Conservation (phyloP, 2,113 vertebrate species). For the Ailurus styani region DNA sequence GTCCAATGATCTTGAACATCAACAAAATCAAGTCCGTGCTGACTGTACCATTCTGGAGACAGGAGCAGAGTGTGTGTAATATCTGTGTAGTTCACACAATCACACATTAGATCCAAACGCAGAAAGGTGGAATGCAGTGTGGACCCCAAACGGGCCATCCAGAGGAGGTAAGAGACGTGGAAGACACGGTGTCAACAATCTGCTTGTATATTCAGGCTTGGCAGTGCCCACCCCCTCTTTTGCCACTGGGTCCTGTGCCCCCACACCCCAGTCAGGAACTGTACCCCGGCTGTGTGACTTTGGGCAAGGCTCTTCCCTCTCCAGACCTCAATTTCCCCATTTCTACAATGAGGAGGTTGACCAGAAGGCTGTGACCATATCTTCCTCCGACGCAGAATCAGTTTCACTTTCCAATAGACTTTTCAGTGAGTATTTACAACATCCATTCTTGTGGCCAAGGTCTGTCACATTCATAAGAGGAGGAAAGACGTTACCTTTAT, state of each 20-base stretch:
- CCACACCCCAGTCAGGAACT: too few relatives aligned
- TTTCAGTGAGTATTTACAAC: not conserved
- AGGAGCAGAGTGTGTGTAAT: too few relatives aligned
- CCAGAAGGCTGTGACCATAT: not conserved
- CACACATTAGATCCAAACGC: not conserved
- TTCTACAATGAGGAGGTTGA: not conserved
- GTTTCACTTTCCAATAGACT: not conserved
- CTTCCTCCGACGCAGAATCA: not conserved
- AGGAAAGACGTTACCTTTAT: not conserved
- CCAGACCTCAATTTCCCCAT: not conserved
- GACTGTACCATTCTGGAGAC: not conserved
- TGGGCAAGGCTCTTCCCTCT: not conserved
- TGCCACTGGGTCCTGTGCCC: rapidly evolving
- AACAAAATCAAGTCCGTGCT: not conserved
- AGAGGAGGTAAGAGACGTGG: not conserved
- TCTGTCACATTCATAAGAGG: not conserved
- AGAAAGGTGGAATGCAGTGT: not conserved
- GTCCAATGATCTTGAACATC: not conserved
- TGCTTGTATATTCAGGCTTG: not conserved
- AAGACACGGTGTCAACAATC: not conserved
- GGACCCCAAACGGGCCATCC: not conserved
- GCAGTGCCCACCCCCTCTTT: not conserved
- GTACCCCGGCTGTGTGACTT: rapidly evolving
- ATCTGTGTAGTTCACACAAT: not conserved
- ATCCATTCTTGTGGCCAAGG: not conserved